Evolutionary conservation across 1,140 invertebrate genomes (phyloP), one percentile per base, ranked within the genome.

Genomic region (Drosophila sp.): DNA sequence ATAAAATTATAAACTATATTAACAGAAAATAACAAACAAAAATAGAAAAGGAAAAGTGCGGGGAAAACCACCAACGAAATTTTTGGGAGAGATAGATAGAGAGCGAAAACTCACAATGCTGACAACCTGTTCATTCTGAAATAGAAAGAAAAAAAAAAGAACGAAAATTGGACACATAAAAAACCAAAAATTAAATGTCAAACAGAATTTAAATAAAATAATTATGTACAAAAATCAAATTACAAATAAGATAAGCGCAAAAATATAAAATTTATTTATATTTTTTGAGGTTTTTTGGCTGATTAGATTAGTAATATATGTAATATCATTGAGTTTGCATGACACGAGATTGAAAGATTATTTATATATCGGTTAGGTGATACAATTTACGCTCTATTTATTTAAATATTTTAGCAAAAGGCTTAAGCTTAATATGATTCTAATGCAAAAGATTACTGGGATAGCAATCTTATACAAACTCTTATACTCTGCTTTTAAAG

Each of bases 71-170:
- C 17, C 70, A 75, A 29, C 25, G 63, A 74, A 73, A 74, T 79
- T 69, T 67, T 67, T 60, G 41, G 63, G 30, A 30, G 2, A 30
- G 35, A 38, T 38, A 38, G 10, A 75, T 66, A 82, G 44, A 5
- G 44, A 50, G 8, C 8, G 17, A 58, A 35, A 58, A 91, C 90
- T 91, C 90, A 91, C 90, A 71, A 91, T 90, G 87, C 84, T 91
- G 76, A 86, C 90, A 90, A 91, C 90, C 90, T 90, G 63, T 79
- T 90, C 90, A 84, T 90, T 91, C 90, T 91, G 90, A 90, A 91
- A 91, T 64, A 81, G 77, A 82, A 80, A 85, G 71, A 86, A 90
- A 86, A 76, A 74, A 87, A 74, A 76, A 81, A 72, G 77, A 79
- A 74, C 76, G 60, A 87, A 73, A 75, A 79, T 70, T 63, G 70